Evolutionary conservation across 2,797 vertebrate species (phyloP).

Genomic region (Sebastes iracundus): DNA sequence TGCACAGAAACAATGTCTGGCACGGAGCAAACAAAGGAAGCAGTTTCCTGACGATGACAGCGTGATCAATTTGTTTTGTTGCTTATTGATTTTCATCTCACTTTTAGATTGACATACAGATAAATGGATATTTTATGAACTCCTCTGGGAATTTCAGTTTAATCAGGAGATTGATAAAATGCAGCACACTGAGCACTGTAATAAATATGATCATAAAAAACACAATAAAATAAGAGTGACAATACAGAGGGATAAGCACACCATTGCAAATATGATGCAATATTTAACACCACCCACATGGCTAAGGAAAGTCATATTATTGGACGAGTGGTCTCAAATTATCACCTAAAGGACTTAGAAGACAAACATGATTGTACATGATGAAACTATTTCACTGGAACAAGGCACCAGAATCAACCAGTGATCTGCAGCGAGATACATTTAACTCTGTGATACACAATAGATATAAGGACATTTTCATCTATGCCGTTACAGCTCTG

Average conservation of each 20-base stretch:
- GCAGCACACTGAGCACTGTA: not conserved
- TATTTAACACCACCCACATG: not conserved
- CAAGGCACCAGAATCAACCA: too few species aligned
- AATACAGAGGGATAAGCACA: not conserved
- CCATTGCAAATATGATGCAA: not conserved
- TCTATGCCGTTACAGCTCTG: not conserved
- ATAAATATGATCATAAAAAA: not conserved
- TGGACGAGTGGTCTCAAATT: not conserved
- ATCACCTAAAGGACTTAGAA: not conserved
- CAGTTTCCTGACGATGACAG: conserved; percentile 1
- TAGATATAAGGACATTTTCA: not conserved
- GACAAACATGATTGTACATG: not conserved
- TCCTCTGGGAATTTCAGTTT: not conserved
- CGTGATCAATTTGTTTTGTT: not conserved
- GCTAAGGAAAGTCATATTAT: not conserved
- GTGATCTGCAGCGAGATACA: not conserved
- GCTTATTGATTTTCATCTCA: not conserved
- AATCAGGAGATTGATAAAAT: not conserved
- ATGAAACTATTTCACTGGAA: not conserved
- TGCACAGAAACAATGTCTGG: not conserved
- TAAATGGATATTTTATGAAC: not conserved
- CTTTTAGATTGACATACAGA: not conserved
- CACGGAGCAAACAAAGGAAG: not conserved
- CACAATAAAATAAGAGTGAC: not conserved
- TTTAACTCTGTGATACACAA: not conserved